A percentile compares a stretch with the other conserved stretches of the same genome.
phyloP scores from a whole-genome alignment of 2,113 vertebrate species.

The Semicossyphus pulcher region DNA sequence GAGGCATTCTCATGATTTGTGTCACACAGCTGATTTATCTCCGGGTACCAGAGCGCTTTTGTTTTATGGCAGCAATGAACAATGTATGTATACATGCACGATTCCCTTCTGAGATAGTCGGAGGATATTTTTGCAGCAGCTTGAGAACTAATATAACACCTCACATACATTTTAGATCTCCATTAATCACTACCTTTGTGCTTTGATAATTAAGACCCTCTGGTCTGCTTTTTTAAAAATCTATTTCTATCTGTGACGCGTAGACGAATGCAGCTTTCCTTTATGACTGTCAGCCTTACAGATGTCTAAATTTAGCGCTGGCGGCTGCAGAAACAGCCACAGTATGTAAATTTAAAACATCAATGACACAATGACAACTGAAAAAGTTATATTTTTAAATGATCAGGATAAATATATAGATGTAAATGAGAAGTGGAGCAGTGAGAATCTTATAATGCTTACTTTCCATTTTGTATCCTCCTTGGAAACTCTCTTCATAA shows the following conservation, averaged over 20 bases:
- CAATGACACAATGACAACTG: not conserved
- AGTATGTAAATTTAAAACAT: not conserved
- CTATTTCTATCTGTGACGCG: conserved; percentile 6
- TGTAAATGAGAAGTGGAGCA: not conserved
- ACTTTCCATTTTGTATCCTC: not conserved
- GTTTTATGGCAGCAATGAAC: not conserved
- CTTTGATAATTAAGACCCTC: conserved; percentile 1
- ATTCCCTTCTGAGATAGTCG: not conserved
- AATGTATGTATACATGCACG: not conserved
- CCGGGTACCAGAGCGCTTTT: not conserved
- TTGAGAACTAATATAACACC: conserved; percentile 11
- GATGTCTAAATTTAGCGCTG: not conserved
- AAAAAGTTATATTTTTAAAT: not conserved
- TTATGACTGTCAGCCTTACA: not conserved
- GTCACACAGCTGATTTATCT: not conserved
- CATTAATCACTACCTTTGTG: conserved; percentile 14
- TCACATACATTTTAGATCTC: not conserved
- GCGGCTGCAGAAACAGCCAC: not conserved
- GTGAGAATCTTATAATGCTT: not conserved
- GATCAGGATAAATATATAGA: not conserved
- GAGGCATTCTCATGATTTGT: conserved; percentile 66
- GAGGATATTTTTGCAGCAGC: not conserved
- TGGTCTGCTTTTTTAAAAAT: conserved; percentile 23
- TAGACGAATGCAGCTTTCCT: conserved; percentile 18
- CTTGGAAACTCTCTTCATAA: conserved; percentile 23